Base-by-base conservation (phyloP, 2,888 invertebrate genomes). In the Nasonovia ribisnigri region DNA sequence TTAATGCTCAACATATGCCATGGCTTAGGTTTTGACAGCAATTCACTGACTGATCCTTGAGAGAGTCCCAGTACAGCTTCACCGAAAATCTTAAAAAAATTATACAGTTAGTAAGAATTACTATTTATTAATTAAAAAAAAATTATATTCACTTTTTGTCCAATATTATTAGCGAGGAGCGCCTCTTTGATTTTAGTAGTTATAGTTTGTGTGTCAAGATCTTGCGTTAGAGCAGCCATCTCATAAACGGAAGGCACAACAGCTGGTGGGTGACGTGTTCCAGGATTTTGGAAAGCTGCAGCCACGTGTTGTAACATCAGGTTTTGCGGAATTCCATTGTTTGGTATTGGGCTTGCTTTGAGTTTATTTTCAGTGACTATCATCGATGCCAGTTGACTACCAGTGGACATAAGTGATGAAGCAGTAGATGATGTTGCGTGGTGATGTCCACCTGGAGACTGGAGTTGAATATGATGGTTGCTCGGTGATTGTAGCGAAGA, bases 1-100 rank as follows among this genome's bases (percentile, higher is more conserved):
- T 99, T 99, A 95, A 99, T 99, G 95, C 99, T 99, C 93, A 99
- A 97, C 99, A 99, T 99, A 95, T 99, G 99, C 99, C 99, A 99
- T 0, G 99, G 99, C 95, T 99, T 99, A 10, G 99, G 99, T 96
- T 99, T 99, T 94, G 99, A 99, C 16, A 99, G 96, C 94, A 99
- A 96, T 96, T 99, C 99, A 95, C 99, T 99, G 26, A 99, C 99
- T 4, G 99, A 99, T 26, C 99, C 99, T 96, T 99, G 99, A 0
- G 99, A 99, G 54, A 99, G 96, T 0, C 99, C 99, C 29, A 99
- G 96, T 8, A 99, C 99, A 0, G 99, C 99, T 96, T 99, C 99
- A 24, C 99, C 99, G 95, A 99, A 99, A 94, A 99, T 98, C 96
- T 97, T 96, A 26, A 96, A 96, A 95, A 95, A 84, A 46, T n/a